phyloP scores from a whole-genome alignment of 2,113 vertebrate species.

The Proterorhinus semilunaris region DNA sequence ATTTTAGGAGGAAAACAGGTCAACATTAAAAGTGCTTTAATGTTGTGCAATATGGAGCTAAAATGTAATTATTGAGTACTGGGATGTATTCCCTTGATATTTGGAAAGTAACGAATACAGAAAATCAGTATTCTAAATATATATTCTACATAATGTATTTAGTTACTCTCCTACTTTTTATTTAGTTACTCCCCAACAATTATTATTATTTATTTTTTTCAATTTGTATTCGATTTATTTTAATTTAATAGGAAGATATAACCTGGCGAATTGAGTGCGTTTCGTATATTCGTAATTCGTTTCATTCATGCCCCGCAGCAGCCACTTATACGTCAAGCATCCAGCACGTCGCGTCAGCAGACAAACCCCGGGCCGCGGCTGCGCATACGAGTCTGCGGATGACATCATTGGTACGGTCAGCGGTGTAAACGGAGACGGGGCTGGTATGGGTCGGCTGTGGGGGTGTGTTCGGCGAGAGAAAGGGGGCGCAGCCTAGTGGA shows the following conservation, averaged over 20 bases:
- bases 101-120: too few species aligned
- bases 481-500: slow-evolving; percentile 28
- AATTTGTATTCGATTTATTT: background rate
- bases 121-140: too few species aligned
- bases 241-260: background rate
- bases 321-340: background rate
- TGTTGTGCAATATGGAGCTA: too few species aligned
- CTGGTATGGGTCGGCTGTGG: slow-evolving; percentile 19
- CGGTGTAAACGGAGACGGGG: slow-evolving; percentile 69
- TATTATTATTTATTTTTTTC: too few species aligned
- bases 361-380: slow-evolving; percentile 71
- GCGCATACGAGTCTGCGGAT: slow-evolving; percentile 57
- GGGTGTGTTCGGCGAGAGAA: slow-evolving; percentile 41
- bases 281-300: background rate
- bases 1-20: too few species aligned
- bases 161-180: too few species aligned
- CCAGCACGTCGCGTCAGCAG: slow-evolving; percentile 18
- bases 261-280: background rate
- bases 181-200: too few species aligned
- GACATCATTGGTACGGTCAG: slow-evolving; percentile 79
- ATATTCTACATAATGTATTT: too few species aligned
- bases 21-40: too few species aligned
- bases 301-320: slow-evolving; percentile 23
- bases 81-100: too few species aligned
- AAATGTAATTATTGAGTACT: too few species aligned